Conservation (phyloP, 2,888 invertebrate species). For the Entomobrya multifasciata region DNA sequence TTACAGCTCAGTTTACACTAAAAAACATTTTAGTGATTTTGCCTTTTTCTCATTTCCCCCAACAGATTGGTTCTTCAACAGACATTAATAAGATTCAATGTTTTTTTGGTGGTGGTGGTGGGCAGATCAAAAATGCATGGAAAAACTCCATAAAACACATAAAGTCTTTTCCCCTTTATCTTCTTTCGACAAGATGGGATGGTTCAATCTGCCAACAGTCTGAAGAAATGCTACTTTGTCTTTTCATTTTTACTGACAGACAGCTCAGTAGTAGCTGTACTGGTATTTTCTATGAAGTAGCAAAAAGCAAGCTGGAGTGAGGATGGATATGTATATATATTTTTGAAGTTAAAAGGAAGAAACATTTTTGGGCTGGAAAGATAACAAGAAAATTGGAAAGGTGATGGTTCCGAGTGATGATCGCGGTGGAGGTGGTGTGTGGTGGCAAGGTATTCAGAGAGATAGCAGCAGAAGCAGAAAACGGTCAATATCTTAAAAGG, state of each 20-base stretch:
- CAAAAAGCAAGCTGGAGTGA: not conserved
- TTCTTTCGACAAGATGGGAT: conserved; percentile 54
- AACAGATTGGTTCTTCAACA: conserved; percentile 23
- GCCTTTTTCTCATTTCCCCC: conserved; percentile 24
- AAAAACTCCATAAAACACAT: conserved; percentile 37
- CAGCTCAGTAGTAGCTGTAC: conserved; percentile 20
- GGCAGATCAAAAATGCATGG: conserved; percentile 41
- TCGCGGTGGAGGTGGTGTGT: too few species aligned
- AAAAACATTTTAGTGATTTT: conserved; percentile 14
- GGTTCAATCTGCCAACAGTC: conserved; percentile 58
- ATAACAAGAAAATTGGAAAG: conserved; percentile 29
- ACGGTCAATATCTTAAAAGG: conserved; percentile 27
- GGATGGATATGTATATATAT: not conserved
- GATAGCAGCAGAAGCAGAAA: not conserved
- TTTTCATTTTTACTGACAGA: conserved; percentile 43
- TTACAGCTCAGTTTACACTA: too few species aligned
- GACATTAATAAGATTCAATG: too few species aligned
- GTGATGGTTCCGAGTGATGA: too few species aligned
- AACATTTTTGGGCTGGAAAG: conserved; percentile 24
- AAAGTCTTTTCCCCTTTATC: conserved; percentile 12
- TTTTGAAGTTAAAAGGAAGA: too few species aligned
- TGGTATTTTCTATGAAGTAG: too few species aligned
- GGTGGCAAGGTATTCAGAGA: not conserved
- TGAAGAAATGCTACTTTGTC: conserved; percentile 48
- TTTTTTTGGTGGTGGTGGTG: not conserved